Percentiles rank a stretch among this genome's conserved stretches.
phyloP scores from a whole-genome alignment of 1,140 invertebrate genomes.

The Zaprionus gabonicus region DNA sequence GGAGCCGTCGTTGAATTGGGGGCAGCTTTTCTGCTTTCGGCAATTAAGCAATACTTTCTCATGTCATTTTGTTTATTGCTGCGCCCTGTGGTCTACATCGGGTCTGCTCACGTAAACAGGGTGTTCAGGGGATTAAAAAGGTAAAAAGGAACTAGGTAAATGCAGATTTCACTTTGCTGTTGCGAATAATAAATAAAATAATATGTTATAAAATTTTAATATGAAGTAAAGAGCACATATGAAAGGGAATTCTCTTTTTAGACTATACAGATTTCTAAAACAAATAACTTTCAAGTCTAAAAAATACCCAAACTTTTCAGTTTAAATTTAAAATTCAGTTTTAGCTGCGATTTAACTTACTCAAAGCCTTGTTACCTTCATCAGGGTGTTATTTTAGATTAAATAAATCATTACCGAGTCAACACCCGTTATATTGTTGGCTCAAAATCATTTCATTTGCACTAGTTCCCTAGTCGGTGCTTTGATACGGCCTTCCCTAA shows the following conservation, averaged over 20 bases:
- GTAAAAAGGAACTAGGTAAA: background rate
- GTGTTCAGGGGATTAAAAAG: slow-evolving; percentile 5
- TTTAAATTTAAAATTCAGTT: no score
- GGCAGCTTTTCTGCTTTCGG: slow-evolving; percentile 7
- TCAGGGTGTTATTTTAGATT: background rate
- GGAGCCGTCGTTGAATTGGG: background rate
- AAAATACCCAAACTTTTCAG: no score
- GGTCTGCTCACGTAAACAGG: slow-evolving; percentile 3
- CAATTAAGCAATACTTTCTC: slow-evolving; percentile 29
- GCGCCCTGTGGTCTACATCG: background rate
- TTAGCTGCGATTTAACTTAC: no score
- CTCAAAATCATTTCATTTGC: background rate
- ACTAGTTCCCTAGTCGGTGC: slow-evolving; percentile 6
- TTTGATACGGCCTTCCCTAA: slow-evolving; percentile 5
- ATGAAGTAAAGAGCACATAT: no score
- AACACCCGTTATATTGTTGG: background rate
- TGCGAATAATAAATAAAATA: no score
- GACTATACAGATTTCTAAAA: no score
- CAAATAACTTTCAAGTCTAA: no score
- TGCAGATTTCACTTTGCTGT: background rate
- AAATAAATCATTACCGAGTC: background rate
- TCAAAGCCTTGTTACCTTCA: background rate
- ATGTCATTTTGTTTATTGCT: slow-evolving; percentile 30
- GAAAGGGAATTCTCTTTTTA: no score
- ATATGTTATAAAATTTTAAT: no score